phyloP scores from a whole-genome alignment of 53 echinoderm and acorn worm genomes.

The Paracentrotus lividus region DNA sequence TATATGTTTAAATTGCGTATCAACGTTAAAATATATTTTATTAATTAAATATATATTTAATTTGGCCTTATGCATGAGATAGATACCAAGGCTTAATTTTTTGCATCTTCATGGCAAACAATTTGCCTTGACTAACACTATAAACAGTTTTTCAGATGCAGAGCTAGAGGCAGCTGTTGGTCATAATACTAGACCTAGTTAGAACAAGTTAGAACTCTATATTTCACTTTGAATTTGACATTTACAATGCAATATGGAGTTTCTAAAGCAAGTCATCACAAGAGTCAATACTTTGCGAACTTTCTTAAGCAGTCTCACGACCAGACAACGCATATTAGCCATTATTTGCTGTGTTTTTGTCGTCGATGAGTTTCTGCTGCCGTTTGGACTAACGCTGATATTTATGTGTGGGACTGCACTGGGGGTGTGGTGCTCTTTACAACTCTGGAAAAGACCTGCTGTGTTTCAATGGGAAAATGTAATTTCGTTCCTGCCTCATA shows the following conservation, averaged over 20 bases:
- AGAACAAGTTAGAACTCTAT: background rate
- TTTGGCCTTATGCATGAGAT: background rate
- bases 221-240: background rate
- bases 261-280: background rate
- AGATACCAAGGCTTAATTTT: background rate
- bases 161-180: too few relatives aligned
- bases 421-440: constrained; percentile 46
- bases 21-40: background rate
- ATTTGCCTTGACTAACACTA: background rate
- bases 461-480: constrained; percentile 35
- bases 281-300: background rate
- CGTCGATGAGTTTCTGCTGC: background rate
- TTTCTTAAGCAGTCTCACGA: background rate
- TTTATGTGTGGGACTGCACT: constrained; percentile 61
- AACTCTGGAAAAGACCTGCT: background rate
- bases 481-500: constrained; percentile 44
- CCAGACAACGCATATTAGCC: constrained; percentile 30
- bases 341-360: constrained; percentile 24
- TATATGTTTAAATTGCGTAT: background rate
- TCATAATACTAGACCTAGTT: too few relatives aligned
- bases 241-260: constrained; percentile 33
- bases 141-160: background rate
- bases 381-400: constrained; percentile 30
- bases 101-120: too few relatives aligned
- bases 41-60: background rate